These are phyloP conservation scores for Drosophila littoralis DNA, from an alignment of 1,140 invertebrate species.

Conservation along the genomic window DNA sequence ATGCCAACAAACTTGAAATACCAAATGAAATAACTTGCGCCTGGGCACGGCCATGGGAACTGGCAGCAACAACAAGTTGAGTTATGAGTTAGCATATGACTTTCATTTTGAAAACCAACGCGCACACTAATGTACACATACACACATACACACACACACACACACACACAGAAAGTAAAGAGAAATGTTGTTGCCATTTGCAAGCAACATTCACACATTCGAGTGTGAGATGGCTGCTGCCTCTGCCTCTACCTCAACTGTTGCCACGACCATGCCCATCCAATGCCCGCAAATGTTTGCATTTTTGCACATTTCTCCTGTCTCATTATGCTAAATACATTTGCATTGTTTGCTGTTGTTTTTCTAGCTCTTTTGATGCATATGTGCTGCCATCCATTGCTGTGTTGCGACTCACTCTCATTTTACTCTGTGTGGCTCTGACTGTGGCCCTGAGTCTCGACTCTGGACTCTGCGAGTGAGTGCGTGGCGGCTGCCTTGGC, in stretches of 20 bases:
- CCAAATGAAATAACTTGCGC: slow-evolving; percentile 80
- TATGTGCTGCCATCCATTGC: slow-evolving; percentile 60
- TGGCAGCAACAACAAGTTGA: slow-evolving; percentile 71
- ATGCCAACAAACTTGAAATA: slow-evolving; percentile 80
- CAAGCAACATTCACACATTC: slow-evolving; percentile 68
- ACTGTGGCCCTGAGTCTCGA: slow-evolving; percentile 11
- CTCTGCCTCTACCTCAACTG: slow-evolving; percentile 11
- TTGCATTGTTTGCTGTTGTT: slow-evolving; percentile 82
- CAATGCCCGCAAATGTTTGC: slow-evolving; percentile 74
- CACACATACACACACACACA: slow-evolving; percentile 15
- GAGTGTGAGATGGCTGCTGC: slow-evolving; percentile 64
- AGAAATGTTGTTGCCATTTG: slow-evolving; percentile 65
- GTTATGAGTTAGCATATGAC: slow-evolving; percentile 82
- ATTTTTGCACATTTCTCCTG: slow-evolving; percentile 82
- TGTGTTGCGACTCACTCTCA: slow-evolving; percentile 7
- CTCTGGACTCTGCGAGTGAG: slow-evolving; percentile 29
- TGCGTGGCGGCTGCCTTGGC: slow-evolving; percentile 59
- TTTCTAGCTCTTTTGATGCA: slow-evolving; percentile 82
- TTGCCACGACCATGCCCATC: slow-evolving; percentile 18
- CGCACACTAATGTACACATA: slow-evolving; percentile 35
- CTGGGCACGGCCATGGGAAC: slow-evolving; percentile 46
- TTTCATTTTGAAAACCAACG: slow-evolving; percentile 75
- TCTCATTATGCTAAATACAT: slow-evolving; percentile 83
- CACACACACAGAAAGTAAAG: slow-evolving; percentile 8
- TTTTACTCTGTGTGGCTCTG: slow-evolving; percentile 1